phyloP scores from a whole-genome alignment of 2,113 vertebrate genomes.

The Engystomops pustulosus region DNA sequence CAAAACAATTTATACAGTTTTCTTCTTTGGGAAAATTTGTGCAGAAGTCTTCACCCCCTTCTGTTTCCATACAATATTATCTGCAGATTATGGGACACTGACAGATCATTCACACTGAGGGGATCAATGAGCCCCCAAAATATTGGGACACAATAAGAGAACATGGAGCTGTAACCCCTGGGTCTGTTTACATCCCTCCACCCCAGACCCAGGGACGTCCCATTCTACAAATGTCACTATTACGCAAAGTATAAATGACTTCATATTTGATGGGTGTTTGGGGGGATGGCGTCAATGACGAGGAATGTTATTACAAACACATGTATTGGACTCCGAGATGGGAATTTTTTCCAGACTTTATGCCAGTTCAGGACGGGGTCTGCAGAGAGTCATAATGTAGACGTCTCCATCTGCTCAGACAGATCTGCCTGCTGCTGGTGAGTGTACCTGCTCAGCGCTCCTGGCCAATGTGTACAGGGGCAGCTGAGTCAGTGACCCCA shows the following conservation, averaged over 20 bases:
- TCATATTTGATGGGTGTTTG: conserved; percentile 31
- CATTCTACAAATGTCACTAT: neutral
- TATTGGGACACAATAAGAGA: neutral
- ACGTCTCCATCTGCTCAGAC: neutral
- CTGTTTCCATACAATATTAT: too few species aligned
- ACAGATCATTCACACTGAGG: neutral
- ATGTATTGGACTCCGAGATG: conserved; percentile 31
- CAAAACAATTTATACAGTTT: too few species aligned
- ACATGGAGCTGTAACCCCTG: neutral
- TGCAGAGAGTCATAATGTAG: neutral
- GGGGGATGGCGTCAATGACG: conserved; percentile 39
- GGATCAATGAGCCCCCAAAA: neutral
- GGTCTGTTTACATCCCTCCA: neutral
- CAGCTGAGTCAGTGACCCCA: too few species aligned
- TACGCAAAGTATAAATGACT: conserved; percentile 26
- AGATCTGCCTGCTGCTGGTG: neutral
- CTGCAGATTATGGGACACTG: too few species aligned
- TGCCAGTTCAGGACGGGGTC: conserved; percentile 53
- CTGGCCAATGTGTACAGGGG: too few species aligned
- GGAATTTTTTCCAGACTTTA: conserved; percentile 43
- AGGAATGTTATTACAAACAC: conserved; percentile 56
- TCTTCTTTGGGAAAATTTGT: too few species aligned
- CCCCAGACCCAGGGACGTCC: neutral
- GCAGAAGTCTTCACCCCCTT: neutral
- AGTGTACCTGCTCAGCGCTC: conserved; percentile 7